Conservation (phyloP, 2,113 vertebrate genomes). For the Chaetodon auriga region DNA sequence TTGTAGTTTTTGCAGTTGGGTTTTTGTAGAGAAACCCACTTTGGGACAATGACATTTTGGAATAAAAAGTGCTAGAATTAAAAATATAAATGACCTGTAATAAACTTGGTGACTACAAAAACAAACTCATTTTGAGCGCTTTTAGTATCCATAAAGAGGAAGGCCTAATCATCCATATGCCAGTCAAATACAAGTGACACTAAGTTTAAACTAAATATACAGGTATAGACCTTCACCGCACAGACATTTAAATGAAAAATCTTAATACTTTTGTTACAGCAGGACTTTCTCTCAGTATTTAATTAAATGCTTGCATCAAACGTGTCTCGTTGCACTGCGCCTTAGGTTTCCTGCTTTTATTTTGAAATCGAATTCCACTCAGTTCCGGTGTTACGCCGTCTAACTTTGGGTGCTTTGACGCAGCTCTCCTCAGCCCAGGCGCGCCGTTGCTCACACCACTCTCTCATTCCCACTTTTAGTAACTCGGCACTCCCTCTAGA, state of each 20-base stretch:
- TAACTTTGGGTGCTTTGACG: constrained; percentile 25
- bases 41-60: too few species aligned
- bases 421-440: constrained; percentile 65
- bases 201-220: neutral
- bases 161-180: too few species aligned
- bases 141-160: too few species aligned
- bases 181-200: neutral
- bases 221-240: neutral
- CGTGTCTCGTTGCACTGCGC: neutral
- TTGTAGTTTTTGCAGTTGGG: too few species aligned
- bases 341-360: neutral
- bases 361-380: neutral
- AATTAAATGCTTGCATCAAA: neutral
- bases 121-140: too few species aligned
- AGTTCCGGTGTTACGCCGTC: constrained; percentile 3
- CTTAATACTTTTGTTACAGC: neutral
- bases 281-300: neutral
- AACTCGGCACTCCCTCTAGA: constrained; percentile 79
- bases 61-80: too few species aligned
- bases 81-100: too few species aligned
- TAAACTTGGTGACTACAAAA: too few species aligned
- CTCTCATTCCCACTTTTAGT: constrained; percentile 57
- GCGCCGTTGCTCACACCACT: constrained; percentile 62
- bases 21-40: too few species aligned
- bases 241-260: neutral